A percentile compares a stretch with the other conserved stretches of the same genome.
These are phyloP conservation scores for Isoperla grammatica DNA, from an alignment of 2,888 invertebrate genomes.

Conservation along the genomic window DNA sequence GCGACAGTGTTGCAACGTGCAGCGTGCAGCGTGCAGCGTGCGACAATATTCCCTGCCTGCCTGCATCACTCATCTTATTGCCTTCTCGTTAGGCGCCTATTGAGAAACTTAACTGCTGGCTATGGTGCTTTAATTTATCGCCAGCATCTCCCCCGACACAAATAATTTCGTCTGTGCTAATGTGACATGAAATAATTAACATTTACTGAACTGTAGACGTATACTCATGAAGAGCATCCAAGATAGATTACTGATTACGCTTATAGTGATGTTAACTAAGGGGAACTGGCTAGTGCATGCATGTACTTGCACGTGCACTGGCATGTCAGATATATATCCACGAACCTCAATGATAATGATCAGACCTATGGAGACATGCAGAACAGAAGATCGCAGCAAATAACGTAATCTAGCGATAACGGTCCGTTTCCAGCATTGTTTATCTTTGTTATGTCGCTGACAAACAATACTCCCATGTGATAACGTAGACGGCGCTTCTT, in stretches of 20 bases:
- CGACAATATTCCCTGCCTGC: background rate
- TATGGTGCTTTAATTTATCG: constrained; percentile 13
- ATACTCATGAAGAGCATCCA: no score
- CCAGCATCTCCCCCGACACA: constrained; percentile 3
- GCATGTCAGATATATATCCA: no score
- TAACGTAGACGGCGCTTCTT: no score
- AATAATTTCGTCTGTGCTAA: constrained; percentile 16
- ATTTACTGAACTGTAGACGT: background rate
- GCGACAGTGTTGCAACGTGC: background rate
- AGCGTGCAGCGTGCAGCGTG: background rate
- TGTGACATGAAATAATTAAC: constrained; percentile 14
- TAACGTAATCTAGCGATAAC: no score
- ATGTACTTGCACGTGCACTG: no score
- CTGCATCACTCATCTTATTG: background rate
- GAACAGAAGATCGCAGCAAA: no score
- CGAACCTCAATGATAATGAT: background rate
- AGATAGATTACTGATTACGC: no score
- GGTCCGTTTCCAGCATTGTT: no score
- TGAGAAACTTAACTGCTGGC: constrained; percentile 15
- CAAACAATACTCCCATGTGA: no score
- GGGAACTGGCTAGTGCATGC: no score
- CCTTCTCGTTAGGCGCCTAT: constrained; percentile 4
- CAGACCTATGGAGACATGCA: background rate
- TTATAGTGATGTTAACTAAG: no score
- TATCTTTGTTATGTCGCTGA: no score